These are phyloP conservation scores for Petaurus breviceps DNA, from an alignment of 2,113 vertebrate genomes.

Conservation along the genomic window DNA sequence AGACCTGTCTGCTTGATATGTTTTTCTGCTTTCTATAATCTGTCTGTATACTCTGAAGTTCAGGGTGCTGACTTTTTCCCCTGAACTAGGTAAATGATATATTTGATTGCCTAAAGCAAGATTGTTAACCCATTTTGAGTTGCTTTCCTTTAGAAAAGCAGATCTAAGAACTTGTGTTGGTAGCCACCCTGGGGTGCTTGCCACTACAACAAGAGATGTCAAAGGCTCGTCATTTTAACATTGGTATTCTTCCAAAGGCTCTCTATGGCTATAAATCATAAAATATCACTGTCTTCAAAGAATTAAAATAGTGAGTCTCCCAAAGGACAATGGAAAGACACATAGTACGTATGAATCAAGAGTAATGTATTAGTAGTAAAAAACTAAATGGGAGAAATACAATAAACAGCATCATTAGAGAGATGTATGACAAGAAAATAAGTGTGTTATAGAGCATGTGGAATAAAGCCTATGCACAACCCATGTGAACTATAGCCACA, in stretches of 20 bases:
- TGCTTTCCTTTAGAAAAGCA: too few species aligned
- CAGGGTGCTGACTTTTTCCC: too few species aligned
- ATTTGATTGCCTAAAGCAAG: too few species aligned
- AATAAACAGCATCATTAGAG: background rate
- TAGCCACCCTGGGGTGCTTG: too few species aligned
- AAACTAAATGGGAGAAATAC: background rate
- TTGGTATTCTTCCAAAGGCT: background rate
- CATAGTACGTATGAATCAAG: background rate
- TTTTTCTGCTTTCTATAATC: too few species aligned
- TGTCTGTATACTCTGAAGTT: too few species aligned
- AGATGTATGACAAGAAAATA: background rate
- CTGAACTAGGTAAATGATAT: too few species aligned
- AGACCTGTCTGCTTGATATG: too few species aligned
- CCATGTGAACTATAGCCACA: background rate
- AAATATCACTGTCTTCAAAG: background rate
- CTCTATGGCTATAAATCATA: background rate
- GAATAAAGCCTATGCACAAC: background rate
- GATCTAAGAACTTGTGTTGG: too few species aligned
- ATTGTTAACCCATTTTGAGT: too few species aligned
- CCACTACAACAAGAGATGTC: background rate
- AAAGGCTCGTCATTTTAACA: background rate
- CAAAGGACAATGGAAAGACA: background rate
- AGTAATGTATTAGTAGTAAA: background rate
- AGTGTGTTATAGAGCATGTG: background rate
- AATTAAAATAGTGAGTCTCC: background rate